phyloP scores from a whole-genome alignment of 2,888 invertebrate genomes.

The Ectemnius cavifrons region DNA sequence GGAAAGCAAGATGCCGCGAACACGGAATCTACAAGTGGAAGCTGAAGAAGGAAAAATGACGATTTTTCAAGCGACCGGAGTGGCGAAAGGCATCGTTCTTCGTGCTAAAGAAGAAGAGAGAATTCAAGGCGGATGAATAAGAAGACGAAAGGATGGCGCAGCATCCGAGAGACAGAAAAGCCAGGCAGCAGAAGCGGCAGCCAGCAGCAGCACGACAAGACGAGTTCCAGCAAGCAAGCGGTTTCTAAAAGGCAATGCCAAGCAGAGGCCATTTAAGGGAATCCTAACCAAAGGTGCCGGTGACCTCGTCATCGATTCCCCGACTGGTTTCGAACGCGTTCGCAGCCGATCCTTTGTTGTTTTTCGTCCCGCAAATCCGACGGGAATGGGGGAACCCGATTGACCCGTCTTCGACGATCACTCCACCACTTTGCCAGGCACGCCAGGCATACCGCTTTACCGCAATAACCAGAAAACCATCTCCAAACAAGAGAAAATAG shows the following conservation, averaged over 20 bases:
- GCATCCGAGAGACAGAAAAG: constrained; percentile 45
- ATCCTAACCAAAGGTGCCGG: constrained; percentile 67
- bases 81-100: not conserved
- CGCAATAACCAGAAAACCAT: too few relatives aligned
- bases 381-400: constrained; percentile 6
- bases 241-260: constrained; percentile 71
- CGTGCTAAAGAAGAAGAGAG: not conserved
- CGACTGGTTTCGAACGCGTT: constrained; percentile 55
- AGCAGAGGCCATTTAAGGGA: constrained; percentile 72
- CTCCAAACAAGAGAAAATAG: too few relatives aligned
- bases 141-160: not conserved
- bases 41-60: not conserved
- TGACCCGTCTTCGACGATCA: not conserved
- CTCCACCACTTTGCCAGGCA: not conserved
- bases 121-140: not conserved
- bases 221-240: constrained; percentile 55
- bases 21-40: constrained; percentile 2
- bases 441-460: too few relatives aligned
- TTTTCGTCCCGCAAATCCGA: constrained; percentile 47
- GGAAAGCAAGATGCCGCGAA: not conserved
- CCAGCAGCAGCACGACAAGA: constrained; percentile 30
- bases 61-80: not conserved
- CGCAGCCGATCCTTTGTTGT: constrained; percentile 44
- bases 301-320: constrained; percentile 62
- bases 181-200: constrained; percentile 9